These are phyloP conservation scores for Lochmaea crataegi DNA, from an alignment of 2,888 invertebrate species.

Conservation along the genomic window DNA sequence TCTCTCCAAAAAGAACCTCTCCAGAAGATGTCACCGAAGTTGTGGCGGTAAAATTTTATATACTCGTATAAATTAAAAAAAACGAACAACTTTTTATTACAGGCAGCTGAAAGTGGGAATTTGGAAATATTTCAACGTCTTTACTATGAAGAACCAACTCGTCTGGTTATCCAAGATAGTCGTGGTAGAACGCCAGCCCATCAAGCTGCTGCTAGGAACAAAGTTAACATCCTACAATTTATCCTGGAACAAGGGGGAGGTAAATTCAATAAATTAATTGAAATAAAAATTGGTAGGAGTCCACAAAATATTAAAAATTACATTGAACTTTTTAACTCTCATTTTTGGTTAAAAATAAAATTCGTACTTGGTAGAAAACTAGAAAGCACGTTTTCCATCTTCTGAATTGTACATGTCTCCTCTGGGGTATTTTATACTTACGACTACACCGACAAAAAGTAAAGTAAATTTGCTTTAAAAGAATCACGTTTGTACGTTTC, in stretches of 20 bases:
- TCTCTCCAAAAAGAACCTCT: conserved; percentile 58
- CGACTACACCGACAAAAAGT: not conserved
- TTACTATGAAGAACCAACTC: conserved; percentile 78
- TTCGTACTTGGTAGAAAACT: too few species aligned
- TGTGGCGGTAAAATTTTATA: conserved; percentile 49
- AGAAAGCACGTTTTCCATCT: not conserved
- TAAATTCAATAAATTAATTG: conserved; percentile 54
- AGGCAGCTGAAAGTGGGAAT: conserved; percentile 90
- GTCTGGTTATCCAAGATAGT: conserved; percentile 77
- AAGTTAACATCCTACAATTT: conserved; percentile 80
- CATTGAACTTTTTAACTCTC: too few species aligned
- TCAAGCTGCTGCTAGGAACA: conserved; percentile 83
- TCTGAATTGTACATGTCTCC: not conserved
- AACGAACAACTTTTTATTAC: conserved; percentile 51
- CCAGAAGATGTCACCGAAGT: conserved; percentile 65
- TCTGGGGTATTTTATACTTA: too few species aligned
- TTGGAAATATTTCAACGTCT: conserved; percentile 82
- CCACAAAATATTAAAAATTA: too few species aligned
- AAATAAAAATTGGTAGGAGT: too few species aligned
- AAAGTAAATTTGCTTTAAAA: not conserved
- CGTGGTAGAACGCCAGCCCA: conserved; percentile 83
- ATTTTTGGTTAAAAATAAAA: too few species aligned
- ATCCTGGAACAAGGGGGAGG: conserved; percentile 81
- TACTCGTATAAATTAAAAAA: too few species aligned
- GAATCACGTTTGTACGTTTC: too few species aligned